Evolutionary conservation across 2,113 vertebrate genomes (phyloP), one percentile per base, ranked within the genome.

Genomic region (Strigops habroptila): DNA sequence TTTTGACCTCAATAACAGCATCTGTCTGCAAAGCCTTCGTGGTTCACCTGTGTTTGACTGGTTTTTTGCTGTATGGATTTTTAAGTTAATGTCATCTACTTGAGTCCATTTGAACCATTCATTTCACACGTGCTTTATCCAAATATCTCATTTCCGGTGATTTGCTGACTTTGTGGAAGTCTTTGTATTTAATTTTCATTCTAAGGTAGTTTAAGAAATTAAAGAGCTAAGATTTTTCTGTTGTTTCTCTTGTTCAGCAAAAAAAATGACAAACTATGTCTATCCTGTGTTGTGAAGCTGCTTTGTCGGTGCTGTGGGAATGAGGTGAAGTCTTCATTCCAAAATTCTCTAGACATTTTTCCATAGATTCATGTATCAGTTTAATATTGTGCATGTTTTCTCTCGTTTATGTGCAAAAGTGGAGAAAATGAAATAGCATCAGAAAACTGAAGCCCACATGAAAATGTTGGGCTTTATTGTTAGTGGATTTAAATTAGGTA

Each of bases 1-100:
- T 92, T 95, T 96, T 84, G 44, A 91, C 90, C 77, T 97, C 79
- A 95, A 3, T 88, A 75, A 59, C 53, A 96, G 73, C 30, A 73
- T 77, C 79, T 79, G 67, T 89, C 41, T 91, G 62, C 46, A 82
- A 73, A 22, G 41, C 76, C 51, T 84, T 90, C 7, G 1, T 85
- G 51, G 77, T 84, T 90, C 86, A 76, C 73, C 71, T 90, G 28
- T 25, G 53, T 91, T 91, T 59, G 62, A 57, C 28, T 91, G 8
- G 1, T 28, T 57, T 94, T 78, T 46, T 53, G 53, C 39, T 69
- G 91, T 28, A 46, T 74, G 51, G 87, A 91, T 94, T 91, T 95
- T 91, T 82, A 71, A 85, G 41, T 86, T 96, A 85, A 84, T 79
- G 62, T 96, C 64, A 86, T 64, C 46, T 89, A 27, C 82, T 84